Conservation (phyloP, 2,113 vertebrate genomes). For the human (Homo sapiens) region DNA sequence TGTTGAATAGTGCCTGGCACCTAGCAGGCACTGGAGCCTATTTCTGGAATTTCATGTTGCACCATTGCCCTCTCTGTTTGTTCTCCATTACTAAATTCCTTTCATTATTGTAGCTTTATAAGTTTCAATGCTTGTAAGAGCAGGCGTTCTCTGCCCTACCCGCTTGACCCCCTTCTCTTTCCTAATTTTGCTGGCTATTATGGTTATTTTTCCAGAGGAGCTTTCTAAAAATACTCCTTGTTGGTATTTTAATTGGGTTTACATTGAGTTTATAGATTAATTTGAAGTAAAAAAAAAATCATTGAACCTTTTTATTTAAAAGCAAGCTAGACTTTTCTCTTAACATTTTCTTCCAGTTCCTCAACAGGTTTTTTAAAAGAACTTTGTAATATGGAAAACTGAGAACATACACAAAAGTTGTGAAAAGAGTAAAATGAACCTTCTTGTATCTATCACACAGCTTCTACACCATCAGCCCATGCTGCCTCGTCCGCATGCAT, state of each 20-base stretch:
- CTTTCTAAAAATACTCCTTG: constrained; percentile 28
- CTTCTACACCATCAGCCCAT: background rate
- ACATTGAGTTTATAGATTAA: constrained; percentile 35
- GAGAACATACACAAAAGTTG: background rate
- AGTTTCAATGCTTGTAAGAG: background rate
- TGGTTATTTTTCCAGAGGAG: constrained; percentile 51
- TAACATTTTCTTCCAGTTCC: background rate
- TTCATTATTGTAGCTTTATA: background rate
- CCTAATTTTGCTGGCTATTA: constrained; percentile 1
- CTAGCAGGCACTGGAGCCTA: background rate
- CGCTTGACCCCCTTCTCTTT: background rate
- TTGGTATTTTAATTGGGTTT: constrained; percentile 62
- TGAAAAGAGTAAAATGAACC: background rate
- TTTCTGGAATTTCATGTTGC: background rate
- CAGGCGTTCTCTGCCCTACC: background rate
- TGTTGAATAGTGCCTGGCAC: background rate
- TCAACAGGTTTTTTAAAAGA: background rate
- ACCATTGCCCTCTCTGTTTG: background rate
- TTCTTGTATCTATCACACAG: background rate
- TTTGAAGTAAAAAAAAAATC: background rate
- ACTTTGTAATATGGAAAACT: background rate
- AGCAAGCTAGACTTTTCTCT: background rate
- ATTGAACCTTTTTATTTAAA: constrained; percentile 22
- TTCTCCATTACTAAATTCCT: background rate
- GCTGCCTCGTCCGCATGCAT: background rate